Conservation (phyloP, 2,888 invertebrate species). For the Machimus rusticus region DNA sequence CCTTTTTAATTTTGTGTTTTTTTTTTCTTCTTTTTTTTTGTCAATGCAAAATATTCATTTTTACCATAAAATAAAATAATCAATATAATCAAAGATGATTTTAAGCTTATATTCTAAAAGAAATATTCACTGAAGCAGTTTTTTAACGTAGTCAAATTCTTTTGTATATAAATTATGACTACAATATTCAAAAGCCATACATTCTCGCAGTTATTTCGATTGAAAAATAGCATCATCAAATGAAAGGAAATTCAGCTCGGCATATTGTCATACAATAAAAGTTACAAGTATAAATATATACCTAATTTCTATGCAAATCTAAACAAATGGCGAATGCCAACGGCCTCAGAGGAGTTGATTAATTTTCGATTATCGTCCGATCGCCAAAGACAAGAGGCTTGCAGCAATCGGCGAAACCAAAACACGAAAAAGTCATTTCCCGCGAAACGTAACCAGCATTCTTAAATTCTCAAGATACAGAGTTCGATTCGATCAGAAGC, state of each 20-base stretch:
- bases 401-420: neutral
- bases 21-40: too few relatives aligned
- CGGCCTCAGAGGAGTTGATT: neutral
- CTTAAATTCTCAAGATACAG: neutral
- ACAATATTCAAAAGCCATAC: too few relatives aligned
- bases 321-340: neutral
- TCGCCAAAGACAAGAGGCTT: neutral
- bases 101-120: too few relatives aligned
- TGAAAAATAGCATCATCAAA: neutral
- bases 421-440: neutral
- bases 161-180: too few relatives aligned
- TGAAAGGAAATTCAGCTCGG: neutral
- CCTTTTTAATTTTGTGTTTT: too few relatives aligned
- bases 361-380: neutral
- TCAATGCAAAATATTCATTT: too few relatives aligned
- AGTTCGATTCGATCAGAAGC: neutral
- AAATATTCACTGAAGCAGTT: too few relatives aligned
- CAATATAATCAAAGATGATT: too few relatives aligned
- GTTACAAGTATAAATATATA: neutral
- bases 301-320: neutral
- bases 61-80: too few relatives aligned
- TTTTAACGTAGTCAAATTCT: too few relatives aligned
- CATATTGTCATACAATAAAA: neutral
- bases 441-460: neutral
- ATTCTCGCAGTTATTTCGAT: too few relatives aligned